phyloP scores from a whole-genome alignment of 1,140 invertebrate genomes.

The Ooceraea biroi region DNA sequence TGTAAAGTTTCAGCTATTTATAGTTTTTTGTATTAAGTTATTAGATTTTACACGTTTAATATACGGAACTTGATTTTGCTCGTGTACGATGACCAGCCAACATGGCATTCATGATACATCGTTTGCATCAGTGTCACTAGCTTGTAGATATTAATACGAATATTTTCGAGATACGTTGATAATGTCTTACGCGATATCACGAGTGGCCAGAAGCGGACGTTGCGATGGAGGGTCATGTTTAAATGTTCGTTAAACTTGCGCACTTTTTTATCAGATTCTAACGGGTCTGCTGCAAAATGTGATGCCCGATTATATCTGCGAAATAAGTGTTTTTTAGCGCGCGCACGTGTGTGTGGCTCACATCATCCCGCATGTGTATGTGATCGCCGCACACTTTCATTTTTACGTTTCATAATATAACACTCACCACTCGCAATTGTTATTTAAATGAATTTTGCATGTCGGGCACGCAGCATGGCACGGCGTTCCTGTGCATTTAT shows the following conservation, averaged over 20 bases:
- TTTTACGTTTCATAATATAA: slow-evolving; percentile 57
- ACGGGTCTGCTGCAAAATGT: slow-evolving; percentile 43
- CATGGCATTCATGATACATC: not conserved
- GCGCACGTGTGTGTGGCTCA: slow-evolving; percentile 16
- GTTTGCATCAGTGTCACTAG: not conserved
- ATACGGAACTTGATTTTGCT: not conserved
- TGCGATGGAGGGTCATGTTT: slow-evolving; percentile 22
- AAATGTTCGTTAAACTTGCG: slow-evolving; percentile 58
- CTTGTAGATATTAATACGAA: not conserved
- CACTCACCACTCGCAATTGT: slow-evolving; percentile 27
- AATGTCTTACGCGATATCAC: not conserved
- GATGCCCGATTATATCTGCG: slow-evolving; percentile 40
- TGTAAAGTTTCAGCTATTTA: too few species aligned
- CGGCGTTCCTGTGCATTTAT: slow-evolving; percentile 61
- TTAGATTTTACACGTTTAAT: slow-evolving; percentile 12
- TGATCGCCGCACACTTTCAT: slow-evolving; percentile 35
- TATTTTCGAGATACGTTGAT: not conserved
- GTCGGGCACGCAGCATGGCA: slow-evolving; percentile 38
- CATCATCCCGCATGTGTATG: slow-evolving; percentile 36
- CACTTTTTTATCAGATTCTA: slow-evolving; percentile 44
- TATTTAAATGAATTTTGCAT: slow-evolving; percentile 72
- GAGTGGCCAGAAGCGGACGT: not conserved
- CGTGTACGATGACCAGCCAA: not conserved
- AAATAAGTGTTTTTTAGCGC: slow-evolving; percentile 43
- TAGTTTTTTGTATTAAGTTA: slow-evolving; percentile 1